Evolutionary conservation across 2,888 invertebrate genomes (phyloP), one percentile per base, ranked within the genome.

Genomic region (Gari tellinella): DNA sequence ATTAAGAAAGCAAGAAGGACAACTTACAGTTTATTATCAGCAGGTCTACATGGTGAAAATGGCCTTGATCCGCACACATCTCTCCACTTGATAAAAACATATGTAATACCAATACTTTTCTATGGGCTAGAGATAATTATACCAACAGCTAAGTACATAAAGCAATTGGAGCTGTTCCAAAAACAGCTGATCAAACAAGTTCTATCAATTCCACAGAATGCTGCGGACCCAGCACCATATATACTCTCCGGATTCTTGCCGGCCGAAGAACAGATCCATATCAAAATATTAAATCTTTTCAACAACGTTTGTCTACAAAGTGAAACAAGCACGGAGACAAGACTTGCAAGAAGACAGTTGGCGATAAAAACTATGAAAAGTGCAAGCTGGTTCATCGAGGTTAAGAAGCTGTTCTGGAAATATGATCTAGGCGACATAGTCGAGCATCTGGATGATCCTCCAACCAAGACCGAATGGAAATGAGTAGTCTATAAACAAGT

Each of bases 91-190:
- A 25, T 60, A 17, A 31, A 60, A 60, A 60, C 37, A 7, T 60
- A 60, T 48, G 60, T 60, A 8, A 43, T 19, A 2, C 52, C 70
- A n/a, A 31, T 63, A 19, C 40, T 70, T 7, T 12, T 63, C 17
- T 70, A 70, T 57, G 64, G 70, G 1, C 14, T 70, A 26, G 57
- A 70, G n/a, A 41, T 70, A 25, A 12, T 70, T 17, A 14, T 63
- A 12, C 46, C 58, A 19, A 23, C 17, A 12, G 19, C 46, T n/a
- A 56, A 49, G 17, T 7, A 38, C 14, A 0, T 68, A 21, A 38
- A 48, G 5, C n/a, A 48, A 19, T 21, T 68, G 19, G 48, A 68
- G 41, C 15, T n/a, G 8, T 68, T 48, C 45, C 63, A 64, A 38
- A 63, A 64, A 26, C 37, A 51, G 38, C 7, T 61, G 15, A 15